Percentiles rank a stretch among this genome's conserved stretches.
Conservation (phyloP, 2,888 invertebrate genomes). For the Stramonita haemastoma region DNA sequence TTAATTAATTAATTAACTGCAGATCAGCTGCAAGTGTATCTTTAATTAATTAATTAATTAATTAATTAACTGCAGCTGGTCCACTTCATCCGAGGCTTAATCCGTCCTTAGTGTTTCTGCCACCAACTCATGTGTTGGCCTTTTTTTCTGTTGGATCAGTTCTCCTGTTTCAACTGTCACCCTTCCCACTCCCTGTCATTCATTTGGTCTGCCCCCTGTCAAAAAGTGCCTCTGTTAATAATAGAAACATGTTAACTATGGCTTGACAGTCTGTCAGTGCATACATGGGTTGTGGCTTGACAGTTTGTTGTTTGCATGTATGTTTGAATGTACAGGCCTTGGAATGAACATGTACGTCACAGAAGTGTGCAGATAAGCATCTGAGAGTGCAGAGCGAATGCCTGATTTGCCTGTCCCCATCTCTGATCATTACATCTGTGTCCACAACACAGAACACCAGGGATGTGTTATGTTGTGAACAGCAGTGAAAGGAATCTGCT, state of each 20-base stretch:
- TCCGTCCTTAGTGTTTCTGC: background rate
- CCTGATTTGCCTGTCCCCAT: too few species aligned
- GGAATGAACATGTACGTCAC: too few species aligned
- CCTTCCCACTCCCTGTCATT: background rate
- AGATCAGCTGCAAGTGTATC: too few species aligned
- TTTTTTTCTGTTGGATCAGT: background rate
- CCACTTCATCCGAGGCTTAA: background rate
- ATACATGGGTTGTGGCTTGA: background rate
- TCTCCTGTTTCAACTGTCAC: background rate
- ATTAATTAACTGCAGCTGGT: too few species aligned
- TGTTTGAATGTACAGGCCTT: background rate
- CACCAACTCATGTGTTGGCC: background rate
- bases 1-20: too few species aligned
- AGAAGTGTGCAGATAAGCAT: too few species aligned
- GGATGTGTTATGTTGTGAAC: too few species aligned
- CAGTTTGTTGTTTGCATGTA: background rate
- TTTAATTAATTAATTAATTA: too few species aligned
- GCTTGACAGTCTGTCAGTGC: background rate
- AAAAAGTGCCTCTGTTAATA: background rate
- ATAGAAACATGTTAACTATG: background rate
- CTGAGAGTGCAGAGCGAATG: too few species aligned
- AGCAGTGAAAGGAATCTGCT: too few species aligned
- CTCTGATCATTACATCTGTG: too few species aligned
- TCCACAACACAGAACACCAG: too few species aligned
- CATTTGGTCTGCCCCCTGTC: background rate